phyloP scores from a whole-genome alignment of 2,888 invertebrate species.

The Callosobruchus maculatus region DNA sequence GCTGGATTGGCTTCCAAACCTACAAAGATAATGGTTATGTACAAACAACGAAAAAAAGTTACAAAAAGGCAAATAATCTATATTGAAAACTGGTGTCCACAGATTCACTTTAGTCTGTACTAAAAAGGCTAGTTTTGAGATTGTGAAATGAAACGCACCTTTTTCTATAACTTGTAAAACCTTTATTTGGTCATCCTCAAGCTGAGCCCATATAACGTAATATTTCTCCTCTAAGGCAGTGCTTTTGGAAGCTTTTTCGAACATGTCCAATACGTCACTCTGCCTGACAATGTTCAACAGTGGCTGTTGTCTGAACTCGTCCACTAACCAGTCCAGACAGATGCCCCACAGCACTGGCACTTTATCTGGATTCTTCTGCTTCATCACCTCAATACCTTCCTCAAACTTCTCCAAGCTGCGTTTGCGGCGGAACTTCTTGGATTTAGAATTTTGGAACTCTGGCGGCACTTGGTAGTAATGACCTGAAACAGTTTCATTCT shows the following conservation, averaged over 20 bases:
- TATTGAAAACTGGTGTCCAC: too few relatives aligned
- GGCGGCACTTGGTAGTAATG: slow-evolving; percentile 9
- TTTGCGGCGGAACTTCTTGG: slow-evolving; percentile 22
- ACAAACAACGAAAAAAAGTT: too few relatives aligned
- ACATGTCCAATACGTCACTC: slow-evolving; percentile 45
- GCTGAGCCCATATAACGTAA: slow-evolving; percentile 38
- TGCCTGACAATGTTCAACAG: slow-evolving; percentile 43
- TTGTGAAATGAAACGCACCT: slow-evolving; percentile 11
- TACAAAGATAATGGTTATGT: neutral
- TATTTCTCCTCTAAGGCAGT: slow-evolving; percentile 33
- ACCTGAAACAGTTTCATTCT: slow-evolving; percentile 19
- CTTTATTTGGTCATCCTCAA: slow-evolving; percentile 29
- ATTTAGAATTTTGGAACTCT: neutral
- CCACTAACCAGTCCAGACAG: slow-evolving; percentile 57
- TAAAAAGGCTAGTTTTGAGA: too few relatives aligned
- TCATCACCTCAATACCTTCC: slow-evolving; percentile 27
- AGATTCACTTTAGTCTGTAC: neutral
- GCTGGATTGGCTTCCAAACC: slow-evolving; percentile 46
- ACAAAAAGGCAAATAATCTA: too few relatives aligned
- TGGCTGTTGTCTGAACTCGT: slow-evolving; percentile 14
- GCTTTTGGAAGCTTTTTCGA: slow-evolving; percentile 18
- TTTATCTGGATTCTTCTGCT: slow-evolving; percentile 20
- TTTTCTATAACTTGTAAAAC: slow-evolving; percentile 28
- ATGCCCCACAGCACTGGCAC: slow-evolving; percentile 29
- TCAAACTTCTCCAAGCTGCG: slow-evolving; percentile 31